Evolutionary conservation across 2,888 invertebrate species (phyloP), one percentile per base, ranked within the genome.

Genomic region (Drosophila birchii): DNA sequence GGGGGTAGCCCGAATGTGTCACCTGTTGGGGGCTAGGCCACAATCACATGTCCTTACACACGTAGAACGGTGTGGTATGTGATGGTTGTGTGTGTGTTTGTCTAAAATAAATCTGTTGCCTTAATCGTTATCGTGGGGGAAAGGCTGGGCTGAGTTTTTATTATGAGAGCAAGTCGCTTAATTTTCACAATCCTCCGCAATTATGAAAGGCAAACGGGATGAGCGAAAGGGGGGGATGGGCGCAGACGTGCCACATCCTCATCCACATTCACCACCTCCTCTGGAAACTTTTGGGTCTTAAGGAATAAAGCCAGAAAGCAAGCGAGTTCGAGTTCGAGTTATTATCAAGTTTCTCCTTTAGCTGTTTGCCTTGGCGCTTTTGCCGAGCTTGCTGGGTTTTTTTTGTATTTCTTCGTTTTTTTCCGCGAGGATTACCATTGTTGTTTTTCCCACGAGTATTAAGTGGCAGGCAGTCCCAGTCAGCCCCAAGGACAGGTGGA

Each of bases 401-500:
- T 41, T 36, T 49, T 61, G 38, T 18, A 12, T 38, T 12, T 44
- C 14, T 14, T 23, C 5, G 8, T 55, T 41, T 44, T 39, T 53
- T 34, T 44, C 36, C 6, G 39, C 23, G 32, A 43, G 53, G 47
- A 61, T 51, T 68, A 58, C 74, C 80, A 83, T 87, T 84, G 89
- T 87, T 84, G 85, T 74, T 79, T 87, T 84, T 84, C 89, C 88
- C 84, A 84, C 84, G 84, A 87, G 88, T 81, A 87, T 84, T 89
- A 84, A 75, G 76, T 74, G 58, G 64, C 59, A 55, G 77, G 6
- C 12, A 53, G 23, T 47, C 63, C 43, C 58, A 47, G 56, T 49
- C 36, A 20, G 36, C 39, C 63, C 64, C 43, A 51, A 23, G 63
- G 71, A 63, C 76, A 84, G 80, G 71, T 76, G 76, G 51, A 67